Base-by-base conservation (phyloP, 2,113 vertebrate species). In the Pogonocichla stellata region DNA sequence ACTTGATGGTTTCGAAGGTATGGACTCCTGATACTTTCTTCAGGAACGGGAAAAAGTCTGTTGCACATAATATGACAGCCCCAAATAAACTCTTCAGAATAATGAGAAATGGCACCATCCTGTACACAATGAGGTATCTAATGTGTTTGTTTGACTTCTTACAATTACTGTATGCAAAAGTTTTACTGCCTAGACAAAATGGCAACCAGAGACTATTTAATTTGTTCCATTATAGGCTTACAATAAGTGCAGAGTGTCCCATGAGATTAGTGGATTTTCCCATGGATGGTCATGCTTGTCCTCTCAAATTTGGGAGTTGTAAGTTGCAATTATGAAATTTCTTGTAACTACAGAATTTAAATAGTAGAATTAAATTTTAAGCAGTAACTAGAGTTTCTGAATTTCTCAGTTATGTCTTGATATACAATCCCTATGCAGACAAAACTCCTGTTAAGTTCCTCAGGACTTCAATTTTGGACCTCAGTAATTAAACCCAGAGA, bases 1-100 rank as follows among this genome's bases (percentile, higher is more conserved):
- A 99, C 97, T 97, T 99, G 97, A 99, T 99, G 99, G 99, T 99
- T 97, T 99, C 99, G 2, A 99, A 99, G 97, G 99, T 99, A 53
- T 99, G 99, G 99, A 99, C 99, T n/a, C 99, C 99, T 19, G 99
- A 99, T 95, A 99, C 99, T 67, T 99, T 99, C 97, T 99, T 99
- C 98, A 98, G 99, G 95, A 99, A 99, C 45, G 99, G 99, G 57
- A 99, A 99, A 97, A 99, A 98, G 97, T 99, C 99, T 17, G 99
- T 99, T 40, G 98, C 99, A 54, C 99, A 99, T 97, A 99, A 99
- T 95, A 99, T 99, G 99, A 99, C 99, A 31, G 99, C 99, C 24
- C 99, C 99, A 77, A 99, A 99, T 98, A 99, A 99, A 88, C 98
- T 99, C 51, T 99, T 99, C 97, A 98, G 99, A 94, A 99, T 99